These are phyloP conservation scores for Drosophila bocki DNA, from an alignment of 1,140 invertebrate genomes.

Conservation along the genomic window DNA sequence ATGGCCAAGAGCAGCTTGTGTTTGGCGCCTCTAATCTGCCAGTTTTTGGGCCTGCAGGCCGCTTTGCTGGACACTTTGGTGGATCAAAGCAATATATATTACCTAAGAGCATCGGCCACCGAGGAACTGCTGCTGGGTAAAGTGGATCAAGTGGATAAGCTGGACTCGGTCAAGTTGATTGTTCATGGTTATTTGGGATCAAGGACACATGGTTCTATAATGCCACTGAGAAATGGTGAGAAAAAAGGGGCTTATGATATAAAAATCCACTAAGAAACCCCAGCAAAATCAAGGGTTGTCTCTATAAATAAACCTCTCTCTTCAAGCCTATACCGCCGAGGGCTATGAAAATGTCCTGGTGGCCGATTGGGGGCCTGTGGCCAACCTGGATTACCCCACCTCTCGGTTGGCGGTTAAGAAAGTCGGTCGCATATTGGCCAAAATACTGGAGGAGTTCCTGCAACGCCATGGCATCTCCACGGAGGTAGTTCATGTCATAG, in stretches of 20 bases:
- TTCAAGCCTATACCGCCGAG: conserved; percentile 67
- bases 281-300: background rate
- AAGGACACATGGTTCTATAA: conserved; percentile 68
- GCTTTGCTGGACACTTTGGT: conserved; percentile 42
- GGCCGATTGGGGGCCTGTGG: conserved; percentile 76
- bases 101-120: conserved; percentile 25
- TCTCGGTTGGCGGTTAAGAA: conserved; percentile 55
- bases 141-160: conserved; percentile 30
- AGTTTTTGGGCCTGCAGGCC: conserved; percentile 37
- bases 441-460: conserved; percentile 61
- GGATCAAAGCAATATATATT: conserved; percentile 67
- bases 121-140: conserved; percentile 37
- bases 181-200: conserved; percentile 75
- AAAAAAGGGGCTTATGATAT: background rate
- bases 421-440: conserved; percentile 50
- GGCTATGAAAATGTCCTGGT: conserved; percentile 65
- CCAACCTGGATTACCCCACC: conserved; percentile 67
- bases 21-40: conserved; percentile 44
- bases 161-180: conserved; percentile 68
- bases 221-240: conserved; percentile 74
- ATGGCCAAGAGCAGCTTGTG: conserved; percentile 54
- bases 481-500: conserved; percentile 86
- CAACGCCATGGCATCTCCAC: conserved; percentile 62
- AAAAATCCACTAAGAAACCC: no score
- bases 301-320: background rate